A percentile compares a stretch with the other conserved stretches of the same genome.
phyloP scores from a whole-genome alignment of 1,140 invertebrate species.

The Zaprionus davidi region DNA sequence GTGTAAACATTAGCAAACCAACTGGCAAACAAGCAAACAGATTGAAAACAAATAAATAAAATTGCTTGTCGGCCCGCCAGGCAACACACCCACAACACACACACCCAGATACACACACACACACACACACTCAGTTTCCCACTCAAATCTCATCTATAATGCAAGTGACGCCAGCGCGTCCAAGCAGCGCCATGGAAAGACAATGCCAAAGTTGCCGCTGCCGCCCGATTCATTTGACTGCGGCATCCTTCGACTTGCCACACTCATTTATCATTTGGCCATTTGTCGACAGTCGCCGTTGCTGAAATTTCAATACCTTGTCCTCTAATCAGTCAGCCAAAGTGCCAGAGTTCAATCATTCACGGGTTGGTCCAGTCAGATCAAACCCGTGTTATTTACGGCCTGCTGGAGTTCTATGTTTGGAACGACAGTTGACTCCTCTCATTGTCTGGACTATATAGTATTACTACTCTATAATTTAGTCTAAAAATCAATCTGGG shows the following conservation, averaged over 20 bases:
- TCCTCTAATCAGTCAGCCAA: constrained; percentile 28
- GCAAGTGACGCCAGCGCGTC: constrained; percentile 40
- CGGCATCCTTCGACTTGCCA: constrained; percentile 9
- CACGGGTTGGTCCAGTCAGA: background rate
- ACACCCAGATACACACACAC: background rate
- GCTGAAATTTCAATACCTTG: constrained; percentile 42
- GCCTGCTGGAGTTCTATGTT: background rate
- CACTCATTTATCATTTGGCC: constrained; percentile 37
- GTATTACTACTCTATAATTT: too few relatives aligned
- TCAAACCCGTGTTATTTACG: background rate
- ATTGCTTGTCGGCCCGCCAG: constrained; percentile 53
- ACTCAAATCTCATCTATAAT: constrained; percentile 40
- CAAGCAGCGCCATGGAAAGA: constrained; percentile 9
- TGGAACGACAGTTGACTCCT: background rate
- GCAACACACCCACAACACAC: constrained; percentile 24
- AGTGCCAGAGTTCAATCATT: constrained; percentile 8
- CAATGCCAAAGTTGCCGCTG: constrained; percentile 2
- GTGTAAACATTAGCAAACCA: constrained; percentile 82
- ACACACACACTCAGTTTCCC: background rate
- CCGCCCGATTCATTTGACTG: background rate
- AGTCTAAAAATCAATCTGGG: too few relatives aligned
- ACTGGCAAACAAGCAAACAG: constrained; percentile 80
- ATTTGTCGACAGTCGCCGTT: constrained; percentile 17
- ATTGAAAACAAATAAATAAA: constrained; percentile 81
- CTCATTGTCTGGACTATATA: too few relatives aligned